A percentile compares a stretch with the other conserved stretches of the same genome.
Evolutionary conservation across 2,888 invertebrate genomes (phyloP).

Genomic region (Hedya salicella): DNA sequence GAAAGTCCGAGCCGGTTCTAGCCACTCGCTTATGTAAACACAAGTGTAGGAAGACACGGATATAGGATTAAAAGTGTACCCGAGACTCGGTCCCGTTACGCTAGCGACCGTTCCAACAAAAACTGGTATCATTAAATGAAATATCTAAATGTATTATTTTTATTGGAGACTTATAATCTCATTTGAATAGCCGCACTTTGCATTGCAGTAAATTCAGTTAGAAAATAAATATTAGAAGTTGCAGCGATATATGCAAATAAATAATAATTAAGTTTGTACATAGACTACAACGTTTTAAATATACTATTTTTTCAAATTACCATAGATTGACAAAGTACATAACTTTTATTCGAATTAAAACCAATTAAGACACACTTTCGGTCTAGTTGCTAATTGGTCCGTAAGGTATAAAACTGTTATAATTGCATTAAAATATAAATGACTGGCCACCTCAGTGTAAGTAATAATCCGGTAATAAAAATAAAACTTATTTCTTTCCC

Average conservation of each 20-base stretch:
- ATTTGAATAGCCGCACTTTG: constrained; percentile 29
- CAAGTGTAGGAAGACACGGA: constrained; percentile 43
- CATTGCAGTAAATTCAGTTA: too few relatives aligned
- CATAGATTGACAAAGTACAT: too few relatives aligned
- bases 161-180: constrained; percentile 24
- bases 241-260: not conserved
- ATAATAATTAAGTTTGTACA: too few relatives aligned
- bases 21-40: constrained; percentile 39
- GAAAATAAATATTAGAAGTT: too few relatives aligned
- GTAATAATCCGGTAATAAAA: too few relatives aligned
- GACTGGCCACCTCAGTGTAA: not conserved
- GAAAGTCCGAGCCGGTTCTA: constrained; percentile 39
- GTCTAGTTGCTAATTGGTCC: too few relatives aligned
- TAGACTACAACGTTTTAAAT: too few relatives aligned
- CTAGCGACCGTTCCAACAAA: constrained; percentile 29
- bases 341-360: too few relatives aligned
- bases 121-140: constrained; percentile 42
- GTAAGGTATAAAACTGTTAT: too few relatives aligned
- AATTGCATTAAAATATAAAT: too few relatives aligned
- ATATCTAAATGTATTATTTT: constrained; percentile 39
- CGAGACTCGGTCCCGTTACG: constrained; percentile 37
- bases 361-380: too few relatives aligned
- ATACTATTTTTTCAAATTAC: too few relatives aligned
- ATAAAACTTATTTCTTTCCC: not conserved
- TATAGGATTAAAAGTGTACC: constrained; percentile 43